Evolutionary conservation across 2,888 invertebrate genomes (phyloP).

Genomic region (Cheilosia pagana): DNA sequence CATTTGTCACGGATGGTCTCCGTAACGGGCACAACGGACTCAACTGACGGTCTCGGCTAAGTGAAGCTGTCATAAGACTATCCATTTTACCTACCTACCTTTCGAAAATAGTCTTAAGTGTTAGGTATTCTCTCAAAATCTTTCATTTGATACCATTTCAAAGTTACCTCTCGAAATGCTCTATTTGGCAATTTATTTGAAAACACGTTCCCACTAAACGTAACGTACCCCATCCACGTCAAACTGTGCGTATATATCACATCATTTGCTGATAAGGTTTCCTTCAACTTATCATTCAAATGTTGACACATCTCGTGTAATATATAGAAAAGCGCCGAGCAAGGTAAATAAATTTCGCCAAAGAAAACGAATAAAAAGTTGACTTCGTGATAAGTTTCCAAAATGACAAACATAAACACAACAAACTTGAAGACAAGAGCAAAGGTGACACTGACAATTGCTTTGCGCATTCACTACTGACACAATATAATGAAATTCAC

Average conservation of each 20-base stretch:
- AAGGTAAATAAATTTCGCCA: constrained; percentile 48
- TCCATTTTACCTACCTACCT: no score
- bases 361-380: constrained; percentile 55
- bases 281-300: constrained; percentile 34
- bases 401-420: constrained; percentile 36
- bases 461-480: constrained; percentile 34
- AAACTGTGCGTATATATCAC: not conserved
- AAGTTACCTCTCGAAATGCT: no score
- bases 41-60: no score
- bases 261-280: not conserved
- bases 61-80: no score
- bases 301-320: constrained; percentile 27
- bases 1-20: no score
- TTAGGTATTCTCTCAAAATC: no score
- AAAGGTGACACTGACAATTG: constrained; percentile 74
- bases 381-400: constrained; percentile 63
- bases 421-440: constrained; percentile 43
- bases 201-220: not conserved
- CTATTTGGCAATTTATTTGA: not conserved
- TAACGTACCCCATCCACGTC: not conserved
- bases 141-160: no score
- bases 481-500: constrained; percentile 31
- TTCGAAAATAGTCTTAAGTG: no score
- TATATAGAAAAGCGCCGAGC: constrained; percentile 19
- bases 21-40: no score